These are phyloP conservation scores for Cryptomyrus ogoouensis DNA, from an alignment of 2,113 vertebrate genomes.

Conservation along the genomic window DNA sequence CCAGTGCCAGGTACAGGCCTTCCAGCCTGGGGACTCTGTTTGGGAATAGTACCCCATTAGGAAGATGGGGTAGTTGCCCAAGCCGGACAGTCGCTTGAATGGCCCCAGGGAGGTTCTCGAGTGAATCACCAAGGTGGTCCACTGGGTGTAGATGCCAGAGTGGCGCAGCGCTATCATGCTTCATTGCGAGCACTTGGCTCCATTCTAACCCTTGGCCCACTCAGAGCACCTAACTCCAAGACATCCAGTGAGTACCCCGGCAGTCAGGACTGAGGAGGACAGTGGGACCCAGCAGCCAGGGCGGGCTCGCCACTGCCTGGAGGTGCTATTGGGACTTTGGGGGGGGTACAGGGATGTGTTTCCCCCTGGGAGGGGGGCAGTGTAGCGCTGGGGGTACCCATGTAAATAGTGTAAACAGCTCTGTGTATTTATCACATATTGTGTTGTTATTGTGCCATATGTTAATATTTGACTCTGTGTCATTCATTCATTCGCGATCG, in stretches of 20 bases:
- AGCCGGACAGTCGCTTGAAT: not conserved
- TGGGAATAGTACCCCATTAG: not conserved
- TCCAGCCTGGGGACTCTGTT: not conserved
- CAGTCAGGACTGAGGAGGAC: not conserved
- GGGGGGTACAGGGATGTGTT: not conserved
- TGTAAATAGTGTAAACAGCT: not conserved
- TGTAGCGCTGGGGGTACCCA: not conserved
- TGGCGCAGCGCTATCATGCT: no score
- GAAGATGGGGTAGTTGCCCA: not conserved
- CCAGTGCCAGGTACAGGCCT: not conserved
- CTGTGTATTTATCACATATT: not conserved
- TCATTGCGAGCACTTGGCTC: not conserved
- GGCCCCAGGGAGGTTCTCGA: not conserved
- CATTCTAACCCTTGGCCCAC: not conserved
- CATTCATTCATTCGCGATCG: no score
- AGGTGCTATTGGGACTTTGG: not conserved
- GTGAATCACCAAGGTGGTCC: not conserved
- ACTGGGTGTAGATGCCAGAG: no score
- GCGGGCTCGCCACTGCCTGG: not conserved
- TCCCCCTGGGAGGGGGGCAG: not conserved
- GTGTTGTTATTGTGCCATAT: not conserved
- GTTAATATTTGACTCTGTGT: not conserved
- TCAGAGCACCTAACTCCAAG: not conserved
- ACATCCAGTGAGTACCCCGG: not conserved
- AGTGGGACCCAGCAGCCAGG: not conserved